These are phyloP conservation scores for Phaetusa simplex DNA, from an alignment of 2,113 vertebrate species.

Conservation along the genomic window DNA sequence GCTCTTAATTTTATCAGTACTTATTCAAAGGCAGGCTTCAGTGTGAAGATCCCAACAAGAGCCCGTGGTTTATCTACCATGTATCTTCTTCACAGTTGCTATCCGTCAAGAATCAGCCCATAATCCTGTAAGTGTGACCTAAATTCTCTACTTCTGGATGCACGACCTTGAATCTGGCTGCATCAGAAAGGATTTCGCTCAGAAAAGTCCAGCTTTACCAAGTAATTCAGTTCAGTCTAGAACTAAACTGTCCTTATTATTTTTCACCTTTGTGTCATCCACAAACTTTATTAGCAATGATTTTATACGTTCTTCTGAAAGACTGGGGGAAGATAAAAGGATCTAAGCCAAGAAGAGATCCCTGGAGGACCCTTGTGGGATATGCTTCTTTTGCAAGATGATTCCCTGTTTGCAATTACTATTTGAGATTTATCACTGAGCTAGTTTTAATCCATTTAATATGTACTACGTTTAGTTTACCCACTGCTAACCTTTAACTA, in stretches of 20 bases:
- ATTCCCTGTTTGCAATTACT: not conserved
- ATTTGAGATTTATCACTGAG: not conserved
- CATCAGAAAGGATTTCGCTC: not conserved
- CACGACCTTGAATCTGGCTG: not conserved
- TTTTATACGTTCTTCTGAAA: not conserved
- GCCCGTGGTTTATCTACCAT: not conserved
- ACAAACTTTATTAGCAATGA: not conserved
- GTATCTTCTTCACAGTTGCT: not conserved
- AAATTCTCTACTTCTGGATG: not conserved
- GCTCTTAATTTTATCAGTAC: not conserved
- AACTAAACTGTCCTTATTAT: not conserved
- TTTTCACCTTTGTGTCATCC: slow-evolving; percentile 3
- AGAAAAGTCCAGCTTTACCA: not conserved
- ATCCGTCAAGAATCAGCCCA: not conserved
- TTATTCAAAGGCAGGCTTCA: not conserved
- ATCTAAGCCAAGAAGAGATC: not conserved
- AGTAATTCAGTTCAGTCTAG: not conserved
- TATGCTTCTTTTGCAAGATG: not conserved
- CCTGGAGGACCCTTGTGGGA: not conserved
- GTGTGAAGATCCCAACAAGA: not conserved
- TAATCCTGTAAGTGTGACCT: not conserved
- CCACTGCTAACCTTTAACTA: not conserved
- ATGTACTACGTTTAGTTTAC: not conserved
- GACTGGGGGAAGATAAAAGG: not conserved
- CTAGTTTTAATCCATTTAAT: not conserved